Base-by-base conservation (phyloP, 2,888 invertebrate genomes). In the Conops quadrifasciatus region DNA sequence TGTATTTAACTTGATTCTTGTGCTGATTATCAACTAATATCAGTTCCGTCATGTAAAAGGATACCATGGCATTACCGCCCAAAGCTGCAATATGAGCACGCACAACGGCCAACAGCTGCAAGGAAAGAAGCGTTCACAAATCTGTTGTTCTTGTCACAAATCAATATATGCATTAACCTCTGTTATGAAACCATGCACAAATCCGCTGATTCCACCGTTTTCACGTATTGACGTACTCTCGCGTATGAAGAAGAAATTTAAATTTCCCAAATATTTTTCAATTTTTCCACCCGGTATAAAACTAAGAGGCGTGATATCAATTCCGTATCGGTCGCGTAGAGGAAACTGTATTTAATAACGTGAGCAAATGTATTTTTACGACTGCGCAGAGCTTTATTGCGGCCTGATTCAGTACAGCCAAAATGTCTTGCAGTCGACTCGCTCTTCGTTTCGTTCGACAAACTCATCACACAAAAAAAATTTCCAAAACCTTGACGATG, bases 61-160 rank as follows among this genome's bases (percentile, higher is more conserved):
- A 94, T 0, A 97, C 94, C 88, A 98, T 92, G 1, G 97, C 96
- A 86, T 98, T 97, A 3, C 98, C 98, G 30, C 97, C 97, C 45
- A 98, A 87, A 0, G 97, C 94, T 0, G 93, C 91, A 36, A 98
- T 95, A 87, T 98, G 96, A 3, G 97, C 95, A 67, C 97, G 89
- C 1, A 95, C 94, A 75, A 98, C 95, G 1, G 96, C 96, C 79
- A 97, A 85, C 19, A 97, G 87, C 88, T 89, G 74, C 74, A 26
- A 16, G 24, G 43, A 43, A 13, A 45, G 43, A 16, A 49, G 26
- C 51, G 30, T 13, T 28, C 2, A 21, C 11, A 16, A 36, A 26
- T 53, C 36, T 36, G 36, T 9, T 36, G 36, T 4, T 9, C n/a
- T 53, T 21, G 19, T 21, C 51, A 21, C 7, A 49, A 26, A 49